These are phyloP conservation scores for Cylindroiulus punctatus DNA, from an alignment of 2,888 invertebrate genomes.

Conservation along the genomic window DNA sequence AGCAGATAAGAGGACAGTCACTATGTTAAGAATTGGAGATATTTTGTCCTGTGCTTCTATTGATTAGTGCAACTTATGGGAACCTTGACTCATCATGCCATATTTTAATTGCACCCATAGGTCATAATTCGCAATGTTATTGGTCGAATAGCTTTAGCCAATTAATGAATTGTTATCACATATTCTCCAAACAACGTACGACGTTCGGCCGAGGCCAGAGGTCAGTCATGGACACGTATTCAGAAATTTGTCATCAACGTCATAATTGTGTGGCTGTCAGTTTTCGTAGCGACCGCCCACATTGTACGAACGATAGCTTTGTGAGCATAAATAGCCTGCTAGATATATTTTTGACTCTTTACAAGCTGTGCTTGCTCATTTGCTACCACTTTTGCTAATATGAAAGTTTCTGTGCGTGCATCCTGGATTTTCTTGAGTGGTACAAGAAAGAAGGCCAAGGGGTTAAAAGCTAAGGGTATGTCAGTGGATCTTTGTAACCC, in stretches of 20 bases:
- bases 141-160: background rate
- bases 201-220: background rate
- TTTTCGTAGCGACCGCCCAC: too few relatives aligned
- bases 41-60: background rate
- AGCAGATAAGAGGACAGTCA: background rate
- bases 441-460: background rate
- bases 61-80: background rate
- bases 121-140: background rate
- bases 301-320: too few relatives aligned
- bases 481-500: background rate
- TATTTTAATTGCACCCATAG: background rate
- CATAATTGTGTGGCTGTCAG: too few relatives aligned
- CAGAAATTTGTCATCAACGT: background rate
- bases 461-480: background rate
- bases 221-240: background rate
- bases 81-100: conserved; percentile 5
- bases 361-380: background rate
- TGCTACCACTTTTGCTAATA: background rate
- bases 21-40: background rate
- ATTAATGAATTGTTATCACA: background rate
- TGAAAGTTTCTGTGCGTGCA: background rate
- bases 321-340: background rate
- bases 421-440: background rate
- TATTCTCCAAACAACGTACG: background rate
- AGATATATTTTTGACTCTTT: background rate